These are phyloP conservation scores for Oxytorus armatus DNA, from an alignment of 2,888 invertebrate genomes.

Conservation along the genomic window DNA sequence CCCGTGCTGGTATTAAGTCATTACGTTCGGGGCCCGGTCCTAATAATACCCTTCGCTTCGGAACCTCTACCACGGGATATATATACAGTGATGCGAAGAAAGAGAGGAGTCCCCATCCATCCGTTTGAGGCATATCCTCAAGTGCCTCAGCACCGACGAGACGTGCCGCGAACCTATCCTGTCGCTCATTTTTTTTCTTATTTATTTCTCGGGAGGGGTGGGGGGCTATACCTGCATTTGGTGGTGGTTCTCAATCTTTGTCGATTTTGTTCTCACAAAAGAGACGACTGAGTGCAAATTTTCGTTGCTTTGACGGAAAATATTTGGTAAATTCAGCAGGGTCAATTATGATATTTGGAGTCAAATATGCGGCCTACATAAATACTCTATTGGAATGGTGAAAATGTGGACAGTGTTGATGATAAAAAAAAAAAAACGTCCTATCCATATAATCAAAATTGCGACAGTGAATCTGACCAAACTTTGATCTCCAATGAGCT, in stretches of 20 bases:
- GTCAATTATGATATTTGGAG: not conserved
- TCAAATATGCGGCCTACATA: not conserved
- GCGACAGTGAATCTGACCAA: too few species aligned
- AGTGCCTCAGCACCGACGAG: constrained; percentile 67
- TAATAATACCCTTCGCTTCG: constrained; percentile 80
- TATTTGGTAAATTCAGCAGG: not conserved
- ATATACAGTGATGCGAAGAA: constrained; percentile 70
- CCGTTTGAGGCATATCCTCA: constrained; percentile 71
- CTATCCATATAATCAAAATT: too few species aligned
- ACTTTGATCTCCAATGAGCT: too few species aligned
- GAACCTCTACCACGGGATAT: constrained; percentile 56
- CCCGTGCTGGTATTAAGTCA: constrained; percentile 80
- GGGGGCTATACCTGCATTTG: not conserved
- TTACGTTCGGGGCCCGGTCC: constrained; percentile 78
- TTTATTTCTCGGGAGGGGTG: not conserved
- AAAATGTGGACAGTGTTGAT: too few species aligned
- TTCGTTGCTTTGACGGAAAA: not conserved
- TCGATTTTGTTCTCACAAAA: not conserved
- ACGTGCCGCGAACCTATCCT: constrained; percentile 71
- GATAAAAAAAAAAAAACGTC: too few species aligned
- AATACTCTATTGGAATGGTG: too few species aligned
- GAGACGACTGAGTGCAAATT: not conserved
- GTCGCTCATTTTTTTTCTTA: constrained; percentile 50
- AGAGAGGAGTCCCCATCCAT: constrained; percentile 73
- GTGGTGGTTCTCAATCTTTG: constrained; percentile 58